These are phyloP conservation scores for Ptychoptera albimana DNA, from an alignment of 2,888 invertebrate genomes.

Conservation along the genomic window DNA sequence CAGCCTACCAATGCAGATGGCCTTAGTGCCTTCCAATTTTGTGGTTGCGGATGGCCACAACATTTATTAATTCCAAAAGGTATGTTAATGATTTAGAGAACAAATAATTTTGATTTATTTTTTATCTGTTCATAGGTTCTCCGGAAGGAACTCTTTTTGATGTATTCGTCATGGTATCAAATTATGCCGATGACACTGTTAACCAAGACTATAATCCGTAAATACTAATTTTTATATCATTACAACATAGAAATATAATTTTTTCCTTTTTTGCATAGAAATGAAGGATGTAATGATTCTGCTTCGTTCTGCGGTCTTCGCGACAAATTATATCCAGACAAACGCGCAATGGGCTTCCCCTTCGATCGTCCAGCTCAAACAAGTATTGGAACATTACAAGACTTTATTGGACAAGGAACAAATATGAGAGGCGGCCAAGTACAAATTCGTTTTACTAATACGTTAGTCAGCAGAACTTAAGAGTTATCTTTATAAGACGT, in stretches of 20 bases:
- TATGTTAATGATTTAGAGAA: too few species aligned
- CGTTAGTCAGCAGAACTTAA: slow-evolving; percentile 2
- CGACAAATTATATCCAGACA: slow-evolving; percentile 50
- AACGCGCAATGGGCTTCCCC: slow-evolving; percentile 45
- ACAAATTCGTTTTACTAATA: slow-evolving; percentile 1
- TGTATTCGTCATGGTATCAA: slow-evolving; percentile 54
- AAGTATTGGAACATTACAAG: slow-evolving; percentile 38
- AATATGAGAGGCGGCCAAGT: slow-evolving; percentile 40
- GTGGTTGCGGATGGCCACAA: slow-evolving; percentile 80
- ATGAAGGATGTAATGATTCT: slow-evolving; percentile 40
- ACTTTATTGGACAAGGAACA: slow-evolving; percentile 36
- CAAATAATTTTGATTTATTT: too few species aligned
- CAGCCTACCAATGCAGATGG: slow-evolving; percentile 28
- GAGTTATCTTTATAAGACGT: too few species aligned
- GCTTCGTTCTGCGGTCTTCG: slow-evolving; percentile 53
- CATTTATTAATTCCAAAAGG: slow-evolving; percentile 53
- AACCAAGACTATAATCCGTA: slow-evolving; percentile 3
- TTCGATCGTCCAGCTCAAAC: slow-evolving; percentile 30
- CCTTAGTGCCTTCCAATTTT: slow-evolving; percentile 48
- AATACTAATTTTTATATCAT: background rate
- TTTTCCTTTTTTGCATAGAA: slow-evolving; percentile 9
- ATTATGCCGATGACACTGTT: slow-evolving; percentile 39
- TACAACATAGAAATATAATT: background rate
- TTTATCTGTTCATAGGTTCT: slow-evolving; percentile 27
- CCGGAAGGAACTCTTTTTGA: slow-evolving; percentile 42